Percentiles rank a stretch among this genome's conserved stretches.
Evolutionary conservation across 92 coral and sea anemone genomes (phyloP).

Genomic region (Bergia puertoricense): DNA sequence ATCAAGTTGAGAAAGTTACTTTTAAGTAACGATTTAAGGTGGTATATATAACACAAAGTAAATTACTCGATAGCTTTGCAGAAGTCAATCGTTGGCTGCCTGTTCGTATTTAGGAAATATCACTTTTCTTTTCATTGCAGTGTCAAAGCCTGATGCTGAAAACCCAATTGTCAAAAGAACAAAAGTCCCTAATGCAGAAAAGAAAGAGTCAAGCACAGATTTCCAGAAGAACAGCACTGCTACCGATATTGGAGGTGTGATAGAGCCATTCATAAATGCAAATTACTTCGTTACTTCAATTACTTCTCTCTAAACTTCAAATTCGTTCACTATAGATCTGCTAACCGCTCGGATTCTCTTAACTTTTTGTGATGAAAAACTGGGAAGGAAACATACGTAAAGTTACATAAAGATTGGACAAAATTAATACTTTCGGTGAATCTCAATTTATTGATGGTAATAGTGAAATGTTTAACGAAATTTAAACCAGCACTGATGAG

Average conservation of each 20-base stretch:
- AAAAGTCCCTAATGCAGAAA: conserved; percentile 77
- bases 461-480: too few relatives aligned
- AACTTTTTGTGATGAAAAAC: too few relatives aligned
- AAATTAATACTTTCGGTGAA: too few relatives aligned
- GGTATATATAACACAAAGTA: not conserved
- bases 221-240: conserved; percentile 73
- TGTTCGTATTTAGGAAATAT: not conserved
- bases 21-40: too few relatives aligned
- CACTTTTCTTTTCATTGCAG: conserved; percentile 29
- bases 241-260: conserved; percentile 13
- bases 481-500: too few relatives aligned
- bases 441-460: too few relatives aligned
- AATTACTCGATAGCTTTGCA: not conserved
- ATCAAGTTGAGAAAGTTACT: too few relatives aligned
- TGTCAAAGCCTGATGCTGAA: conserved; percentile 98
- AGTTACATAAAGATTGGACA: too few relatives aligned
- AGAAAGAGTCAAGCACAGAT: conserved; percentile 67
- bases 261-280: not conserved
- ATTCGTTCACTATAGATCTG: not conserved
- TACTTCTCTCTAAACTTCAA: not conserved
- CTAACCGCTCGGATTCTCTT: too few relatives aligned
- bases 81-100: not conserved
- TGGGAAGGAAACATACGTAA: too few relatives aligned
- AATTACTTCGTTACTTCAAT: not conserved
- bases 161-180: conserved; percentile 90